phyloP scores from a whole-genome alignment of 2,797 vertebrate species.

The Pipistrellus pipistrellus region DNA sequence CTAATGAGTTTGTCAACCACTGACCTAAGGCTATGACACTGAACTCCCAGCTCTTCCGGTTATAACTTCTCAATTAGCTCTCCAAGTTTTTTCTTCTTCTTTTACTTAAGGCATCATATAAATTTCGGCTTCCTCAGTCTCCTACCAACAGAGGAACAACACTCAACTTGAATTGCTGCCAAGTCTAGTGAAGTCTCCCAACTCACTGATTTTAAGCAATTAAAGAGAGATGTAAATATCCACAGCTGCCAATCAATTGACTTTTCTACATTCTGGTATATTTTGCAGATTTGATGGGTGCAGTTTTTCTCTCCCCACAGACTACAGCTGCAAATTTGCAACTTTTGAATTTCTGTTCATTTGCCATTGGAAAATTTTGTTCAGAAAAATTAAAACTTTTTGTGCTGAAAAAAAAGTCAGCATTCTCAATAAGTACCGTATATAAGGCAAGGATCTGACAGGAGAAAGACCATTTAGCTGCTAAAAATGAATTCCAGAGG shows the following conservation, averaged over 20 bases:
- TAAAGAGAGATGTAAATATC: constrained; percentile 79
- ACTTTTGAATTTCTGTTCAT: constrained; percentile 74
- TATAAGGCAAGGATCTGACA: not conserved
- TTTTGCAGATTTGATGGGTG: constrained; percentile 79
- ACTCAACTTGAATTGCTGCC: constrained; percentile 61
- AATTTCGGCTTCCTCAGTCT: constrained; percentile 22
- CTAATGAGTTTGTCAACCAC: too few relatives aligned
- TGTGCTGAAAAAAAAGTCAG: constrained; percentile 57
- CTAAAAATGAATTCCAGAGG: not conserved
- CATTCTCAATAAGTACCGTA: constrained; percentile 51
- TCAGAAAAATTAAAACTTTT: constrained; percentile 74
- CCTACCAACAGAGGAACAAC: not conserved
- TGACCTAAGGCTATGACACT: not conserved
- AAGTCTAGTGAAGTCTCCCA: constrained; percentile 71
- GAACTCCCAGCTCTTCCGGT: not conserved
- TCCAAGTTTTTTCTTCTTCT: not conserved
- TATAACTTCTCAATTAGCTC: constrained; percentile 48
- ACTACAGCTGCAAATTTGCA: constrained; percentile 77
- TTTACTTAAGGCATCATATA: constrained; percentile 31
- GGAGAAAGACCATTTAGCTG: not conserved
- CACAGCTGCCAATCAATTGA: constrained; percentile 81
- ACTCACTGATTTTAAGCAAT: constrained; percentile 82
- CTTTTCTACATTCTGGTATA: constrained; percentile 69
- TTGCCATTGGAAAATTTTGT: constrained; percentile 69
- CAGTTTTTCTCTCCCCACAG: constrained; percentile 59